Conservation (phyloP, 2,888 invertebrate genomes). For the Diplazon laetatorius region DNA sequence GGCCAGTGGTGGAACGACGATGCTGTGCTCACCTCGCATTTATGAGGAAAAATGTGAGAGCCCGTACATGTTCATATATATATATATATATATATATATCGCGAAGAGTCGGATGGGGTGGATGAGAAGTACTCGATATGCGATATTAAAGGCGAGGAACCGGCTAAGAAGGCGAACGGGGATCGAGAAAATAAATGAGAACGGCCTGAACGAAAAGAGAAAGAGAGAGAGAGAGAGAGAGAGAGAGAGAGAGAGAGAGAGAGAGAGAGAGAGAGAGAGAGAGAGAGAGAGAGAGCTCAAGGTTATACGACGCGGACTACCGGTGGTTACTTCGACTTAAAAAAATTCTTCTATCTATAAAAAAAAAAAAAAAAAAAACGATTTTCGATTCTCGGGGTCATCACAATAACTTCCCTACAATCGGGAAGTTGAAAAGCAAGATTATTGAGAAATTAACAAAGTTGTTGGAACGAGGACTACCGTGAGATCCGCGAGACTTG, state of each 20-base stretch:
- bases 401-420: slow-evolving; percentile 3
- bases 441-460: slow-evolving; percentile 7
- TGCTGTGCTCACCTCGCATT: slow-evolving; percentile 39
- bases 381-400: not conserved
- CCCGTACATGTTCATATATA: too few relatives aligned
- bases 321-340: slow-evolving; percentile 10
- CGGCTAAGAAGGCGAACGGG: slow-evolving; percentile 21
- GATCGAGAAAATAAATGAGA: slow-evolving; percentile 28
- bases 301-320: slow-evolving; percentile 17
- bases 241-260: too few relatives aligned
- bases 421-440: not conserved
- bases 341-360: slow-evolving; percentile 33
- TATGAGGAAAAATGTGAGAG: slow-evolving; percentile 45
- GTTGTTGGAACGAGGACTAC: not conserved
- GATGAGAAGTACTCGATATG: slow-evolving; percentile 34
- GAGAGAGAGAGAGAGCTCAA: too few relatives aligned
- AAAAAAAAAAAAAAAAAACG: not conserved
- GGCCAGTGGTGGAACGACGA: not conserved
- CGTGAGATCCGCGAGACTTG: too few relatives aligned
- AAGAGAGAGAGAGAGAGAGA: not conserved
- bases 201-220: slow-evolving; percentile 22
- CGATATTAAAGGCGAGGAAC: slow-evolving; percentile 37
- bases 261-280: too few relatives aligned
- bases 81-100: too few relatives aligned
- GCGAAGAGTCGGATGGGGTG: not conserved